These are phyloP conservation scores for Nerophis ophidion DNA, from an alignment of 2,113 vertebrate species.

Conservation along the genomic window DNA sequence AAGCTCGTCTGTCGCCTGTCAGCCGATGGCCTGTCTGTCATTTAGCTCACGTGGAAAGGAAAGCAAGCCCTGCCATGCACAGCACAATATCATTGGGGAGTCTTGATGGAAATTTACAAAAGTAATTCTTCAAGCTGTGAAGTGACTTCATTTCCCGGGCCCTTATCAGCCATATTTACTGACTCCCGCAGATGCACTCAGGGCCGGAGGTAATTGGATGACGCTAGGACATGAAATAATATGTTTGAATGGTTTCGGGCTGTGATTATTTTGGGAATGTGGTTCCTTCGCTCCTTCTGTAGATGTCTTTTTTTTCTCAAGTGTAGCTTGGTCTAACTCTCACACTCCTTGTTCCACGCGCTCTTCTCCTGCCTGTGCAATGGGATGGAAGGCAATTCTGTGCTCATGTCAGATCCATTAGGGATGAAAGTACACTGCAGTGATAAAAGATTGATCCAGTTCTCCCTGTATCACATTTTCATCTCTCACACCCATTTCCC, in stretches of 20 bases:
- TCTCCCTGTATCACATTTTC: slow-evolving; percentile 47
- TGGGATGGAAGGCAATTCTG: slow-evolving; percentile 52
- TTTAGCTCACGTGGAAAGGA: slow-evolving; percentile 18
- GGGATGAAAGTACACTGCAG: slow-evolving; percentile 56
- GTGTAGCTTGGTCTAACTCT: slow-evolving; percentile 23
- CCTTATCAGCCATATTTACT: slow-evolving; percentile 40
- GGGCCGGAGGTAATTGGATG: slow-evolving; percentile 37
- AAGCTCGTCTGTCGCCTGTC: slow-evolving; percentile 22
- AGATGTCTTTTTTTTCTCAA: slow-evolving; percentile 3
- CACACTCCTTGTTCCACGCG: slow-evolving; percentile 23
- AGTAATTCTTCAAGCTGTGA: slow-evolving; percentile 41
- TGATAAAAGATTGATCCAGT: slow-evolving; percentile 68
- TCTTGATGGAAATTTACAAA: slow-evolving; percentile 43
- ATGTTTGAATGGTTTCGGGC: slow-evolving; percentile 31
- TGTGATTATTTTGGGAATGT: slow-evolving; percentile 25
- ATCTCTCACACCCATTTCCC: slow-evolving; percentile 43
- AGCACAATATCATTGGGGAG: slow-evolving; percentile 27
- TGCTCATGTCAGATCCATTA: slow-evolving; percentile 58
- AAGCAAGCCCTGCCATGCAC: slow-evolving; percentile 19
- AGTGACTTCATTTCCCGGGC: slow-evolving; percentile 38
- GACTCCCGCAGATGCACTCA: slow-evolving; percentile 30
- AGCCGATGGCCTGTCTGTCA: slow-evolving; percentile 21
- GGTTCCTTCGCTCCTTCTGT: slow-evolving; percentile 16
- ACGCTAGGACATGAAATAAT: slow-evolving; percentile 34
- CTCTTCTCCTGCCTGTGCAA: slow-evolving; percentile 42